Evolutionary conservation across 2,888 invertebrate species (phyloP), one percentile per base, ranked within the genome.

Genomic region (Drosophila robusta): DNA sequence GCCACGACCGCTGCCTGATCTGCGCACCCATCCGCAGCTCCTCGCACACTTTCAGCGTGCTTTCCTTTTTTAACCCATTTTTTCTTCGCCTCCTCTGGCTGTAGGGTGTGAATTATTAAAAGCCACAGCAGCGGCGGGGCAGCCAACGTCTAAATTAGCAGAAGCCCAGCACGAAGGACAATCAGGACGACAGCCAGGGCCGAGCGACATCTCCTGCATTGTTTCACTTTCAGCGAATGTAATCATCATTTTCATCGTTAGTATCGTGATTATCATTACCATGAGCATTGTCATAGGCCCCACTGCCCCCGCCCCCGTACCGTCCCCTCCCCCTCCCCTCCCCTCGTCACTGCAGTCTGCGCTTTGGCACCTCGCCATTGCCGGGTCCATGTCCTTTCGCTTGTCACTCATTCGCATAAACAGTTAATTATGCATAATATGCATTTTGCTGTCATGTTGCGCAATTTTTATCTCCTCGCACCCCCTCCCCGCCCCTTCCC

Each of bases 361-460:
- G 57, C 69, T 61, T 50, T 61, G 67, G 58, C 72, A 63, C 57
- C 60, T 72, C 64, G 57, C 45, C 70, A 57, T 65, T 29, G 29
- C 65, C 63, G 60, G 49, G 52, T 67, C 80, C 80, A 80, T 69
- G 79, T 87, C 83, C 86, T 87, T 79, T 86, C 79, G 83, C 88
- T 67, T 83, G 84, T 84, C 89, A 84, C 80, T 87, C 79, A 81
- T 77, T 79, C 78, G 86, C 80, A 86, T 87, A 85, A 88, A 83
- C 89, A 90, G 90, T 90, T 90, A 90, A 90, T 90, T 90, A 90
- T 90, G 90, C 90, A 90, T 90, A 90, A 90, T 90, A 90, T 90
- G 90, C 86, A 86, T 88, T 83, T 87, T 90, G 88, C 88, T 86
- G 90, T 89, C 90, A 87, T 87, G 85, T 78, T 78, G 75, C 79